These are phyloP conservation scores for Perodicticus potto DNA, from an alignment of 2,797 vertebrate species.

Conservation along the genomic window DNA sequence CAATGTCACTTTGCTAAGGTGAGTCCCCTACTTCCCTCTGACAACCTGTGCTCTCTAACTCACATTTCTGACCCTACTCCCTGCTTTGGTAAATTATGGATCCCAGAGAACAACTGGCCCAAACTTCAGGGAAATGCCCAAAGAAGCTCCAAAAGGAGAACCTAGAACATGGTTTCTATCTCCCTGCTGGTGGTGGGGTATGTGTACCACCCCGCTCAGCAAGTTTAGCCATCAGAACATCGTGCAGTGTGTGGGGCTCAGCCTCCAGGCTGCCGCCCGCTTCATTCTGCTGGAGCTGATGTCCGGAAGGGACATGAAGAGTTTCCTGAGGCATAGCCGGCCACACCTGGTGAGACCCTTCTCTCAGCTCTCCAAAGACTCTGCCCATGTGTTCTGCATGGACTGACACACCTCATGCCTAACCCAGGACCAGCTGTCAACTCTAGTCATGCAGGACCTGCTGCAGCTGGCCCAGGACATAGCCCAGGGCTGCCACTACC, in stretches of 20 bases:
- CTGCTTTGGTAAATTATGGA: not conserved
- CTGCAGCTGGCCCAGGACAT: constrained; percentile 95
- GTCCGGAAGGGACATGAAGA: constrained; percentile 97
- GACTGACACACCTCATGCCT: not conserved
- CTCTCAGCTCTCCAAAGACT: not conserved
- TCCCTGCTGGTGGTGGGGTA: not conserved
- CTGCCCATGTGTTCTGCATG: not conserved
- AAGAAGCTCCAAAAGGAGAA: not conserved
- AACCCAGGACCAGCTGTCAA: constrained; percentile 91
- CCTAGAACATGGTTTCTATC: not conserved
- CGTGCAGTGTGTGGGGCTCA: constrained; percentile 94
- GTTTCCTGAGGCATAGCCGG: constrained; percentile 94
- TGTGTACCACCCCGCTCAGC: constrained; percentile 83
- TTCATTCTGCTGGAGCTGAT: constrained; percentile 97
- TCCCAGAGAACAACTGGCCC: not conserved
- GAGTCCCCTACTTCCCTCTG: constrained; percentile 52
- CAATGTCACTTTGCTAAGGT: constrained; percentile 96
- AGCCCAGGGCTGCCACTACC: constrained; percentile 94
- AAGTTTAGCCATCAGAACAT: constrained; percentile 97
- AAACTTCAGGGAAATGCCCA: not conserved
- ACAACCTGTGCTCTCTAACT: not conserved
- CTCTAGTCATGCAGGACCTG: constrained; percentile 93
- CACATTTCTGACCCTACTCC: not conserved
- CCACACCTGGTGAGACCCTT: constrained; percentile 90
- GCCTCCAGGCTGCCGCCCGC: constrained; percentile 92